These are phyloP conservation scores for Tangara arthus DNA, from an alignment of 2,797 vertebrate genomes.

Conservation along the genomic window DNA sequence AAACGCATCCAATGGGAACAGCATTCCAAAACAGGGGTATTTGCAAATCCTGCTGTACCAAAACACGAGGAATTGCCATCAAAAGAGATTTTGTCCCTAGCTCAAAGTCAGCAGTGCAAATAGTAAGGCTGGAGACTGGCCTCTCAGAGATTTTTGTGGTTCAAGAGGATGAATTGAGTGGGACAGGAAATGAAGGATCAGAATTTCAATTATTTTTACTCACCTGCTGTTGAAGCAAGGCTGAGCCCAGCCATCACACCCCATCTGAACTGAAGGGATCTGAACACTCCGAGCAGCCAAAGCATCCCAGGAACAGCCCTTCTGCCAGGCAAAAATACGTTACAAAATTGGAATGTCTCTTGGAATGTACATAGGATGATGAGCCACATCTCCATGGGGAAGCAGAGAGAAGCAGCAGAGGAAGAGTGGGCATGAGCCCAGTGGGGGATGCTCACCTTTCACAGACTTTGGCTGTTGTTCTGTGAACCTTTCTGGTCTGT, in stretches of 20 bases:
- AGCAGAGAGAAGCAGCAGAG: not conserved
- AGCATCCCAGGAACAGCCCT: not conserved
- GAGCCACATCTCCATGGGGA: not conserved
- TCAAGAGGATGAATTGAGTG: not conserved
- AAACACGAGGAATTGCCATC: not conserved
- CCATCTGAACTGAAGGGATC: fast-evolving
- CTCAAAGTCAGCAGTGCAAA: not conserved
- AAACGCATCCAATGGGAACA: not conserved
- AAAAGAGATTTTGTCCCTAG: not conserved
- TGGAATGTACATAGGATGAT: not conserved
- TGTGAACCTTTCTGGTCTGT: not conserved
- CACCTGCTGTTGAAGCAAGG: not conserved
- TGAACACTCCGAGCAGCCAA: fast-evolving
- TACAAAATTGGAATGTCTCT: not conserved
- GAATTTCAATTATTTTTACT: not conserved
- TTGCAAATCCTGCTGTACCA: not conserved
- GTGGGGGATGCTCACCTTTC: not conserved
- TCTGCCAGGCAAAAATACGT: not conserved
- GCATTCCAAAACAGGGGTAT: not conserved
- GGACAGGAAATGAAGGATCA: not conserved
- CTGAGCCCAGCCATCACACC: not conserved
- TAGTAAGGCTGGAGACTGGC: not conserved
- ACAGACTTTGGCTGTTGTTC: not conserved
- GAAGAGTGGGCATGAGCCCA: fast-evolving
- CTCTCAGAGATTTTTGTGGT: not conserved